These are phyloP conservation scores for Drosophila seguyi DNA, from an alignment of 1,140 invertebrate species.

Conservation along the genomic window DNA sequence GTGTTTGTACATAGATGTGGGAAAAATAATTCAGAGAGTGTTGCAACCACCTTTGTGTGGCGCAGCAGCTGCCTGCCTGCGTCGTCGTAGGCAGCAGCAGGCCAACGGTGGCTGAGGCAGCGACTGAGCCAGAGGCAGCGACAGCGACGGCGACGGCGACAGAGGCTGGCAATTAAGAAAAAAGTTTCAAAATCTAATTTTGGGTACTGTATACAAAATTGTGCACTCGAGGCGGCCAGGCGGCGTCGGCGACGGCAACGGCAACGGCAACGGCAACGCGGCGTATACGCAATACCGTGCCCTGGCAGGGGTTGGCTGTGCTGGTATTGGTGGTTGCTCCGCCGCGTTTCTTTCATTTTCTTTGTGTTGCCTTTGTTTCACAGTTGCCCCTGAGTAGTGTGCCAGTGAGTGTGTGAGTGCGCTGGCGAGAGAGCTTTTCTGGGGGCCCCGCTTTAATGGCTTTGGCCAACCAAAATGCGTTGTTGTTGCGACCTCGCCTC, in stretches of 20 bases:
- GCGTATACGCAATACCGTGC: conserved; percentile 50
- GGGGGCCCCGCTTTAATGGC: conserved; percentile 50
- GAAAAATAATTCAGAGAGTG: conserved; percentile 64
- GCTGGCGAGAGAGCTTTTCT: conserved; percentile 57
- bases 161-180: conserved; percentile 78
- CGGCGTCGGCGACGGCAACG: conserved; percentile 21
- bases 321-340: conserved; percentile 71
- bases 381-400: conserved; percentile 59
- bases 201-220: conserved; percentile 85
- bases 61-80: conserved; percentile 33
- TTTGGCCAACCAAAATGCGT: conserved; percentile 82
- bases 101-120: not conserved
- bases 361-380: conserved; percentile 83
- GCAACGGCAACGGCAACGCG: conserved; percentile 27
- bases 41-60: conserved; percentile 78
- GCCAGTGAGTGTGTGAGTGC: conserved; percentile 12
- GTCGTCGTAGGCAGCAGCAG: conserved; percentile 19
- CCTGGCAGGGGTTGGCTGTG: conserved; percentile 24
- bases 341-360: conserved; percentile 80
- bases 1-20: conserved; percentile 6
- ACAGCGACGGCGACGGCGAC: conserved; percentile 10
- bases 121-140: conserved; percentile 8
- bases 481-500: conserved; percentile 77
- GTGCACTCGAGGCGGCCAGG: conserved; percentile 71
- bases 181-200: conserved; percentile 85